Evolutionary conservation across 2,797 vertebrate genomes (phyloP).

Genomic region (Onychomys torridus): DNA sequence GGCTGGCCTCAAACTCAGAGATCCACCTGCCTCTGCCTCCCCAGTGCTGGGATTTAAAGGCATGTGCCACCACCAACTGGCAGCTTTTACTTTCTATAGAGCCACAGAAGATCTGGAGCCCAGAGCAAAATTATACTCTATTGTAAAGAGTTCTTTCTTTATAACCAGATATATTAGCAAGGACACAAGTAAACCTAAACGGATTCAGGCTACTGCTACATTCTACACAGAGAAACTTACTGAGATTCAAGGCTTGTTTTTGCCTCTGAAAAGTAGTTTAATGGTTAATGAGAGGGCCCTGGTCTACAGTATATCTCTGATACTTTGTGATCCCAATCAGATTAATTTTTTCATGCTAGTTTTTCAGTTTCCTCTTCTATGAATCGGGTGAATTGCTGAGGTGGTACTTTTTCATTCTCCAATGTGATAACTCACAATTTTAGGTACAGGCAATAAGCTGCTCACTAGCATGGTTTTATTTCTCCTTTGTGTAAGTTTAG

Average conservation of each 20-base stretch:
- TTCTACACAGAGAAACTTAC: not conserved
- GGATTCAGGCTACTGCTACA: not conserved
- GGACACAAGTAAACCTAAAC: not conserved
- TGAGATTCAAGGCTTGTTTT: not conserved
- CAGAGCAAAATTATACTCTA: slow-evolving; percentile 10
- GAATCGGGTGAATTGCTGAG: not conserved
- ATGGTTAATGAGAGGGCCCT: not conserved
- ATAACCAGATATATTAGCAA: not conserved
- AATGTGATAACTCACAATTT: not conserved
- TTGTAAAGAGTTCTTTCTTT: not conserved
- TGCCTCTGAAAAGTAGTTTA: not conserved
- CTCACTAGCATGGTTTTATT: not conserved
- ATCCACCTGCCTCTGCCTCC: not conserved
- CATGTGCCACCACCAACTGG: not conserved
- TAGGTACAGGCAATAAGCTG: not conserved
- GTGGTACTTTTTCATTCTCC: not conserved
- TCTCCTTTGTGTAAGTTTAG: not conserved
- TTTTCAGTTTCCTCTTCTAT: not conserved
- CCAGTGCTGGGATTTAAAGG: not conserved
- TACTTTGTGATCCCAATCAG: not conserved
- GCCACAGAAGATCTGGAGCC: not conserved
- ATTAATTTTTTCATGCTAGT: not conserved
- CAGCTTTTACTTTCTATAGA: not conserved
- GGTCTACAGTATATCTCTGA: not conserved
- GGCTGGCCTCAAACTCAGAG: not conserved